A percentile compares a stretch with the other conserved stretches of the same genome.
Evolutionary conservation across 2,888 invertebrate species (phyloP).

Genomic region (Desoria tigrina): DNA sequence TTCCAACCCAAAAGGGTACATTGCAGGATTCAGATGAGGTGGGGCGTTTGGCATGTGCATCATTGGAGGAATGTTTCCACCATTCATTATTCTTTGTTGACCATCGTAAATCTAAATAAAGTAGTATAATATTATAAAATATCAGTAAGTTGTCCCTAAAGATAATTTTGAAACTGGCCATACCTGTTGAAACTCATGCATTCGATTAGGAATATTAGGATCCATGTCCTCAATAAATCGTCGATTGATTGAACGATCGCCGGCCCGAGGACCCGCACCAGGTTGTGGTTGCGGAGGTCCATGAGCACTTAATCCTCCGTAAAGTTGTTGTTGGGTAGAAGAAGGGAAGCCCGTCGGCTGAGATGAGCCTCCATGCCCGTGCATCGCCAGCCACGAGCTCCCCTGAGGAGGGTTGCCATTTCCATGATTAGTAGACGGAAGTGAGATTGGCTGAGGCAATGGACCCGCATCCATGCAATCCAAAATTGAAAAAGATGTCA

Average conservation of each 20-base stretch:
- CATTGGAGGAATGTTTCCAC: slow-evolving; percentile 42
- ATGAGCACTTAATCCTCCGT: slow-evolving; percentile 26
- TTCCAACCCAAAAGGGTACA: slow-evolving; percentile 47
- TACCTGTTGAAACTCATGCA: slow-evolving; percentile 34
- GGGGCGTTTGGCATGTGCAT: slow-evolving; percentile 45
- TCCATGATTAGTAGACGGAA: slow-evolving; percentile 18
- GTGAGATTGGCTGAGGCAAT: slow-evolving; percentile 20
- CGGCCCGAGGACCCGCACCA: slow-evolving; percentile 25
- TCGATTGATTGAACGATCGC: slow-evolving; percentile 31
- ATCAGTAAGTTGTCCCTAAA: neutral
- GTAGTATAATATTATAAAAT: neutral
- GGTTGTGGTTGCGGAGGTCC: slow-evolving; percentile 17
- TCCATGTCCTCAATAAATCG: slow-evolving; percentile 50
- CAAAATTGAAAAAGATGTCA: slow-evolving; percentile 23
- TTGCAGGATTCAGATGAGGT: slow-evolving; percentile 39
- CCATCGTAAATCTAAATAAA: slow-evolving; percentile 46
- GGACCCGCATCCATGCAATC: slow-evolving; percentile 30
- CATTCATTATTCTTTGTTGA: slow-evolving; percentile 49
- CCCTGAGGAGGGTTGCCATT: neutral
- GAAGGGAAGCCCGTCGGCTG: slow-evolving; percentile 27
- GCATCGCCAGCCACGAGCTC: neutral
- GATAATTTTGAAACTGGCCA: too few species aligned
- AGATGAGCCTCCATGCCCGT: slow-evolving; percentile 22
- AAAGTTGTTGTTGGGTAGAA: slow-evolving; percentile 30
- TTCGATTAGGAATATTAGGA: slow-evolving; percentile 20